Conservation (phyloP, 2,797 vertebrate species). For the Pseudochaenichthys georgianus region DNA sequence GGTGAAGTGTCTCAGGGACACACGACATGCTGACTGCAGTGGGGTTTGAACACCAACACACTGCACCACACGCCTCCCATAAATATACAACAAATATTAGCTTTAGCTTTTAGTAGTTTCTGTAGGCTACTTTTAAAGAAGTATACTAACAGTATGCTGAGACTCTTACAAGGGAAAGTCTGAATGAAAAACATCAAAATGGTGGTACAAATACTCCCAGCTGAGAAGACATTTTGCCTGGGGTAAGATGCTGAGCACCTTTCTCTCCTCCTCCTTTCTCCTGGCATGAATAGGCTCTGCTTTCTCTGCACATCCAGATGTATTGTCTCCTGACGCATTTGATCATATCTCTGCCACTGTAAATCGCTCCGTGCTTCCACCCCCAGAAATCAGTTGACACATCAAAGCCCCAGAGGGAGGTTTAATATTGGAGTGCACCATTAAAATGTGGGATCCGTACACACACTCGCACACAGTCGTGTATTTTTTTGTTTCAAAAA, state of each 20-base stretch:
- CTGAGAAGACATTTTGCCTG: slow-evolving; percentile 62
- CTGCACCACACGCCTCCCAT: no score
- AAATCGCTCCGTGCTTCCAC: slow-evolving; percentile 43
- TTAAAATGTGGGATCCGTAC: slow-evolving; percentile 6
- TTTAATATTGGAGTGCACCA: slow-evolving; percentile 17
- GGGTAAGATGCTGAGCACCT: slow-evolving; percentile 46
- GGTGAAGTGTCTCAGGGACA: no score
- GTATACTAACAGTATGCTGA: slow-evolving; percentile 6
- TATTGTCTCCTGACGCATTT: slow-evolving; percentile 62
- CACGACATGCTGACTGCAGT: no score
- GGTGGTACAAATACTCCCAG: slow-evolving; percentile 36
- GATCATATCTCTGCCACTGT: slow-evolving; percentile 61
- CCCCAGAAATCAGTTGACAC: slow-evolving; percentile 53
- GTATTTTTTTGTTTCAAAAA: slow-evolving; percentile 23
- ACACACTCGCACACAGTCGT: not conserved
- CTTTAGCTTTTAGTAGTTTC: not conserved
- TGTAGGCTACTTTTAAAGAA: not conserved
- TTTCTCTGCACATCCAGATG: slow-evolving; percentile 48
- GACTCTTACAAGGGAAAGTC: slow-evolving; percentile 6
- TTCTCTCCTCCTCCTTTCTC: slow-evolving; percentile 26
- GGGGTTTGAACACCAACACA: no score
- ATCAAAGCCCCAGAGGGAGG: slow-evolving; percentile 47
- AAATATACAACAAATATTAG: not conserved
- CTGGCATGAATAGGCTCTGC: slow-evolving; percentile 47
- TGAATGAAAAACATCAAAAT: slow-evolving; percentile 50